Conservation (phyloP, 2,113 vertebrate species). For the Motacilla alba region DNA sequence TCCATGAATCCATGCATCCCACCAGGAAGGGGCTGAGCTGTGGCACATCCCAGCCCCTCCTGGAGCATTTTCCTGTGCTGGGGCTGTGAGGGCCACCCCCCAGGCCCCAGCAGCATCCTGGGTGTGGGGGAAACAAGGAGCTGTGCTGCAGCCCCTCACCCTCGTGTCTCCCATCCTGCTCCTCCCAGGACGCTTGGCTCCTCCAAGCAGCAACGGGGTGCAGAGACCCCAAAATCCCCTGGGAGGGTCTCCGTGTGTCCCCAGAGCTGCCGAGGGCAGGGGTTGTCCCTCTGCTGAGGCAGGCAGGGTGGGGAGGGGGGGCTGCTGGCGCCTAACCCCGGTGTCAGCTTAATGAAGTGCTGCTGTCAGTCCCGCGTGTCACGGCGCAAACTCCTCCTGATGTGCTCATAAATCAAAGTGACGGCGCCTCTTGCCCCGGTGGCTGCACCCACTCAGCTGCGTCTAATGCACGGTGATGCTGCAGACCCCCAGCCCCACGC, state of each 20-base stretch:
- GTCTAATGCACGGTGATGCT: slow-evolving; percentile 83
- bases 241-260: background rate
- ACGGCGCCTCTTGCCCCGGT: slow-evolving; percentile 85
- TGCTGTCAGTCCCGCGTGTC: slow-evolving; percentile 87
- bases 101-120: background rate
- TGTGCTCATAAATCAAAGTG: slow-evolving; percentile 97
- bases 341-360: slow-evolving; percentile 91
- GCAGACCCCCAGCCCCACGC: background rate
- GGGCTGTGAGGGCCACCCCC: background rate
- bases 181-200: fast-evolving
- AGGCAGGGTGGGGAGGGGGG: background rate
- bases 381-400: slow-evolving; percentile 89
- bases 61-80: background rate
- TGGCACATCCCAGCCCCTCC: background rate
- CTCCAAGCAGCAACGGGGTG: background rate
- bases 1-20: background rate
- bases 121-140: background rate
- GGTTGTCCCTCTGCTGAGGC: background rate
- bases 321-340: slow-evolving; percentile 54
- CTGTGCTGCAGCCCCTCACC: fast-evolving
- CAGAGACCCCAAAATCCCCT: background rate
- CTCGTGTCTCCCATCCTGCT: fast-evolving
- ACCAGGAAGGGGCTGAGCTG: background rate
- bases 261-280: background rate
- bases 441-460: slow-evolving; percentile 89